phyloP scores from a whole-genome alignment of 2,888 invertebrate species.

The Chrysina gloriosa region DNA sequence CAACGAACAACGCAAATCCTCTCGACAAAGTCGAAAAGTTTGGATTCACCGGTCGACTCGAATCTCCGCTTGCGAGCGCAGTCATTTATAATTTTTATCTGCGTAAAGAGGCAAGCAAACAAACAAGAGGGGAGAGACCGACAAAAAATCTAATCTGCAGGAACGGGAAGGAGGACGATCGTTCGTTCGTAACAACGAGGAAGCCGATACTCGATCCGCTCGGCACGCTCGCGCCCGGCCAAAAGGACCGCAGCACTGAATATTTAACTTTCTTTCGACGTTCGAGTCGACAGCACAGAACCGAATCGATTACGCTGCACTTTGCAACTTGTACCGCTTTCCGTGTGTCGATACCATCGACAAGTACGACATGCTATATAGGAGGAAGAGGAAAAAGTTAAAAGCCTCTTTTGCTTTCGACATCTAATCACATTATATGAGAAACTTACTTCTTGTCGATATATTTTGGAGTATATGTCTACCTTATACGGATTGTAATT shows the following conservation, averaged over 20 bases:
- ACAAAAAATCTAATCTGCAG: conserved; percentile 26
- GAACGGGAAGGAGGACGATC: neutral
- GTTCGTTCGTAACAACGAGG: neutral
- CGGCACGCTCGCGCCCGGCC: conserved; percentile 9
- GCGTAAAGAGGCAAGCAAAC: conserved; percentile 23
- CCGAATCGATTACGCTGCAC: conserved; percentile 34
- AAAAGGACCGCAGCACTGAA: conserved; percentile 19
- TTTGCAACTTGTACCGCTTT: neutral
- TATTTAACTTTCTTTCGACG: conserved; percentile 28
- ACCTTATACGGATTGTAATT: conserved; percentile 36
- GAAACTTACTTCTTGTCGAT: conserved; percentile 8
- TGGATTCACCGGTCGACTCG: neutral
- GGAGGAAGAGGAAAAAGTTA: conserved; percentile 5
- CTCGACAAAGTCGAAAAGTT: neutral
- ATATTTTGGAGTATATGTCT: conserved; percentile 27
- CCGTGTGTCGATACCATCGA: neutral
- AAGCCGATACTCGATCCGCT: conserved; percentile 1
- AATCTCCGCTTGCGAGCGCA: neutral
- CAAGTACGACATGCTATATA: neutral
- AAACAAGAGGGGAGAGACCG: conserved; percentile 8
- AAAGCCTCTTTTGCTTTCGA: conserved; percentile 13
- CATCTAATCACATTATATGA: conserved; percentile 19
- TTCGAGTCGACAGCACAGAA: neutral
- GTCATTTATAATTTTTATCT: conserved; percentile 36
- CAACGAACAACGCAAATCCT: too few relatives aligned